Evolutionary conservation across 2,888 invertebrate genomes (phyloP).

Genomic region (Mythimna lalbum): DNA sequence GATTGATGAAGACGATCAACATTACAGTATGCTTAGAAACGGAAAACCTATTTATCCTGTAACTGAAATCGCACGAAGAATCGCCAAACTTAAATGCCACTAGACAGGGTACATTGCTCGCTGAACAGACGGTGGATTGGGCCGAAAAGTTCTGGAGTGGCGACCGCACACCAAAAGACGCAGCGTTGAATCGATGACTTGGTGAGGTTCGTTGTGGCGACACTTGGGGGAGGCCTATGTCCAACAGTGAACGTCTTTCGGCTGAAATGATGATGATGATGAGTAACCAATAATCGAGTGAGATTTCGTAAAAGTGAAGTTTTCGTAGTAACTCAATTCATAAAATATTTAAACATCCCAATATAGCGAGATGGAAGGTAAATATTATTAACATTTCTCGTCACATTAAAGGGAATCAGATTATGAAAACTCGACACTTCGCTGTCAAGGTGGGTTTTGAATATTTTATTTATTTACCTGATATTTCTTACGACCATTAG

Average conservation of each 20-base stretch:
- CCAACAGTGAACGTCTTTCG: neutral
- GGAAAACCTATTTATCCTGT: neutral
- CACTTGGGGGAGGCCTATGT: no score
- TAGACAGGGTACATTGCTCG: no score
- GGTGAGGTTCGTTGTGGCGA: no score
- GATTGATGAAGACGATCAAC: neutral
- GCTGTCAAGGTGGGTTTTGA: conserved; percentile 21
- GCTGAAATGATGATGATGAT: neutral
- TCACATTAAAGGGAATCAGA: conserved; percentile 53
- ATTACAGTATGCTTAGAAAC: neutral
- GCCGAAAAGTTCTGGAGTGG: no score
- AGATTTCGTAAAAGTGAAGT: neutral
- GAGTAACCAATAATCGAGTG: neutral
- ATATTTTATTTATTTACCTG: conserved; percentile 44
- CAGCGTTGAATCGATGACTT: no score
- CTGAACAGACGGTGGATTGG: no score
- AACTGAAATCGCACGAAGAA: neutral
- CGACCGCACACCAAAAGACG: no score
- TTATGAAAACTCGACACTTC: conserved; percentile 52
- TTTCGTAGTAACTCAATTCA: conserved; percentile 32
- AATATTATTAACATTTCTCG: conserved; percentile 52
- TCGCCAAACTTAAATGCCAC: no score
- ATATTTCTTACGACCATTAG: neutral
- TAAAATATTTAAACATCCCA: conserved; percentile 48
- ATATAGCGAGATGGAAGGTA: conserved; percentile 48